These are phyloP conservation scores for Gymnoscelis rufifasciata DNA, from an alignment of 2,888 invertebrate species.

Conservation along the genomic window DNA sequence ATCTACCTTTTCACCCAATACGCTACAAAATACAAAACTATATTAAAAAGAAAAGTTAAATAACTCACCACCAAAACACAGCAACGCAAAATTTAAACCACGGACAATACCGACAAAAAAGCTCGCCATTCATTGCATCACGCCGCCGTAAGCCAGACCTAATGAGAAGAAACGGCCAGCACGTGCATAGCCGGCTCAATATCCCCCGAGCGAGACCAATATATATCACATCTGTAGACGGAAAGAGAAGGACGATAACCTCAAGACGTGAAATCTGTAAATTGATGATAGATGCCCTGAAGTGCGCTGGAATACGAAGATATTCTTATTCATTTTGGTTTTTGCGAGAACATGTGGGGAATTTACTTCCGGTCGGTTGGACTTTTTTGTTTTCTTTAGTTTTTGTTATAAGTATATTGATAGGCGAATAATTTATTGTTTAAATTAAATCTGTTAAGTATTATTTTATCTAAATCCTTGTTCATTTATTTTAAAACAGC, in stretches of 20 bases:
- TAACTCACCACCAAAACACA: constrained; percentile 12
- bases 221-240: constrained; percentile 17
- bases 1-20: no score
- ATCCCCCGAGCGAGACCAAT: constrained; percentile 32
- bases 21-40: no score
- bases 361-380: background rate
- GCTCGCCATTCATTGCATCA: constrained; percentile 59
- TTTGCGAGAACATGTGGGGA: constrained; percentile 14
- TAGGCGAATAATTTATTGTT: background rate
- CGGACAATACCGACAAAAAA: constrained; percentile 53
- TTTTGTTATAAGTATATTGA: background rate
- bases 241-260: constrained; percentile 34
- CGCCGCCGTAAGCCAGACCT: constrained; percentile 56
- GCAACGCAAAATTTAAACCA: constrained; percentile 27
- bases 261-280: constrained; percentile 40
- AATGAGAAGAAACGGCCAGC: constrained; percentile 70
- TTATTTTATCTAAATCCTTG: no score
- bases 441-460: no score
- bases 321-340: constrained; percentile 31
- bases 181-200: constrained; percentile 67
- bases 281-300: constrained; percentile 42
- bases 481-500: no score
- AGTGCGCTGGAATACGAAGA: constrained; percentile 34
- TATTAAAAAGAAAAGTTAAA: no score
- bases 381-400: background rate